phyloP scores from a whole-genome alignment of 92 coral and sea anemone genomes.

The Epizoanthus fatuus region DNA sequence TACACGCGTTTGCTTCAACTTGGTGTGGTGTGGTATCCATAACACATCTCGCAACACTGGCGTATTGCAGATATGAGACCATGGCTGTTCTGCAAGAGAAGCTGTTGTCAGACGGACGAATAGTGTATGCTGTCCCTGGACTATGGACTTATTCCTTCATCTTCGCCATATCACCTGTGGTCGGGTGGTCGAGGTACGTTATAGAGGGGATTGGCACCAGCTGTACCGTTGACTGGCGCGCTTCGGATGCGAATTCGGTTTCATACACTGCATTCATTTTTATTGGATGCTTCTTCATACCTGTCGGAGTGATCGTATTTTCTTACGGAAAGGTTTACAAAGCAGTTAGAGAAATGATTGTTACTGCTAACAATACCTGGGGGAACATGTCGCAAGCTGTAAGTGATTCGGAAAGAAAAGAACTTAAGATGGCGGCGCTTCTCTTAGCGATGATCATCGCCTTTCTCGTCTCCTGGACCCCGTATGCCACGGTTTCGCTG shows the following conservation, averaged over 20 bases:
- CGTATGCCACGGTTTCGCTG: slow-evolving; percentile 43
- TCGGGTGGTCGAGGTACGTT: slow-evolving; percentile 72
- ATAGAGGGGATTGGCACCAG: slow-evolving; percentile 66
- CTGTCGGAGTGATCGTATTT: slow-evolving; percentile 38
- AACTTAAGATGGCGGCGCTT: slow-evolving; percentile 50
- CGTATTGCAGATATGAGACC: slow-evolving; percentile 64
- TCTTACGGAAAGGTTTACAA: slow-evolving; percentile 59
- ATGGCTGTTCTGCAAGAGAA: slow-evolving; percentile 19
- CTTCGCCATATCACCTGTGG: slow-evolving; percentile 53
- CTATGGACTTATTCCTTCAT: slow-evolving; percentile 56
- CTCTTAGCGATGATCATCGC: slow-evolving; percentile 56
- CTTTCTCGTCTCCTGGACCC: slow-evolving; percentile 44
- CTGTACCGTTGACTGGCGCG: slow-evolving; percentile 61
- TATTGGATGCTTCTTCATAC: slow-evolving; percentile 60
- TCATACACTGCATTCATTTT: slow-evolving; percentile 58
- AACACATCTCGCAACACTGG: slow-evolving; percentile 57
- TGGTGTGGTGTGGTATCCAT: slow-evolving; percentile 64
- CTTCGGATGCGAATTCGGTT: slow-evolving; percentile 33
- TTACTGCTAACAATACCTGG: not conserved
- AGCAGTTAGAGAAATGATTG: slow-evolving; percentile 48
- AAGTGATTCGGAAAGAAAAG: slow-evolving; percentile 46
- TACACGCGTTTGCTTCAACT: slow-evolving; percentile 68
- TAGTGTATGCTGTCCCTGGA: slow-evolving; percentile 27
- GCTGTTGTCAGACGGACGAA: slow-evolving; percentile 16
- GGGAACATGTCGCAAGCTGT: slow-evolving; percentile 50